phyloP scores from a whole-genome alignment of 2,888 invertebrate genomes.

The Metopia argyrocephala region DNA sequence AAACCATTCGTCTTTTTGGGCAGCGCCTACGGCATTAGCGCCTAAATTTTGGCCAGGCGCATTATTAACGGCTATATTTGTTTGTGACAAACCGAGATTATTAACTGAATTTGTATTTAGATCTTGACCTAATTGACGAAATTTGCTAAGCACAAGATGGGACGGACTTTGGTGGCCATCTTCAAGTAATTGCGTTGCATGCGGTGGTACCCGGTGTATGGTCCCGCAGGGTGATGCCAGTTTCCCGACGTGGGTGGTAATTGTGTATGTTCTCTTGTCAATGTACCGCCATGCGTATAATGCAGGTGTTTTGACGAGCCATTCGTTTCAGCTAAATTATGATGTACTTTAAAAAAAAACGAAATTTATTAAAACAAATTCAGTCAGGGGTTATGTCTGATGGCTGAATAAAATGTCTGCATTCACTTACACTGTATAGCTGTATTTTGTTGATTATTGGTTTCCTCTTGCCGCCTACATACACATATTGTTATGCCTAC shows the following conservation, averaged over 20 bases:
- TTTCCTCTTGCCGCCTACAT: conserved; percentile 82
- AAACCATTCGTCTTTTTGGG: conserved; percentile 95
- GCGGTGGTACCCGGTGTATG: conserved; percentile 79
- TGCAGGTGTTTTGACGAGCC: conserved; percentile 83
- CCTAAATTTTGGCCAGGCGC: conserved; percentile 67
- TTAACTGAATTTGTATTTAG: conserved; percentile 81
- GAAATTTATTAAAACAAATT: background rate
- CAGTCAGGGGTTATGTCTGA: no score
- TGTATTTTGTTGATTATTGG: conserved; percentile 79
- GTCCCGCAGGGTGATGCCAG: conserved; percentile 96
- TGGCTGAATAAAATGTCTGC: background rate
- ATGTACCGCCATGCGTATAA: conserved; percentile 79
- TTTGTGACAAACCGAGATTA: conserved; percentile 71
- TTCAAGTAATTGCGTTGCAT: conserved; percentile 80
- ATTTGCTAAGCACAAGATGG: conserved; percentile 96
- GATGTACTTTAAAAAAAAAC: conserved; percentile 71
- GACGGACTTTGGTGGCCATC: conserved; percentile 90
- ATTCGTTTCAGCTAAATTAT: conserved; percentile 82
- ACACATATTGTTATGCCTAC: conserved; percentile 87
- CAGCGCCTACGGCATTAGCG: conserved; percentile 78
- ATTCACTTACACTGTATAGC: conserved; percentile 78
- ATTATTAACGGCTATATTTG: conserved; percentile 75
- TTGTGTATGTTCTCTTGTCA: conserved; percentile 80
- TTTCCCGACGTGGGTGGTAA: conserved; percentile 89
- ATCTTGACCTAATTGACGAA: conserved; percentile 80